A percentile compares a stretch with the other conserved stretches of the same genome.
phyloP scores from a whole-genome alignment of 2,888 invertebrate species.

The Rhopalosiphum nymphaeae region DNA sequence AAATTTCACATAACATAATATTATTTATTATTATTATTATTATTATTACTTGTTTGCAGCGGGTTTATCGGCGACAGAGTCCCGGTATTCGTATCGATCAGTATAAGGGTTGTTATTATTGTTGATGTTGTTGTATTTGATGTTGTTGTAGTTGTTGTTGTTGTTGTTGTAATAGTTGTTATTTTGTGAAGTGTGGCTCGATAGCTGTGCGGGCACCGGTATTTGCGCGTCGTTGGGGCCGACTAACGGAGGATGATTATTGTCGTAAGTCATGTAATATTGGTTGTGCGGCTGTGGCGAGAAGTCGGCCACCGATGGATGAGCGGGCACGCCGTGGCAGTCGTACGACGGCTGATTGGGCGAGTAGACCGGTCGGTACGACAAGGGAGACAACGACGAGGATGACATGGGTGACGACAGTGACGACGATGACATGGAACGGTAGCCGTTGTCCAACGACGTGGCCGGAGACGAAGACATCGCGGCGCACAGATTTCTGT shows the following conservation, averaged over 20 bases:
- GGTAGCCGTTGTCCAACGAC: not conserved
- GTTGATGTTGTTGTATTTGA: not conserved
- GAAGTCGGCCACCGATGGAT: slow-evolving; percentile 25
- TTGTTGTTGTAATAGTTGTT: slow-evolving; percentile 25
- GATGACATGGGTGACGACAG: not conserved
- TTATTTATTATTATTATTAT: not conserved
- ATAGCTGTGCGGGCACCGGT: not conserved
- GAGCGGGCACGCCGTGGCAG: slow-evolving; percentile 52
- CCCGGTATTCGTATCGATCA: not conserved
- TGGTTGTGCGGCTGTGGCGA: slow-evolving; percentile 25
- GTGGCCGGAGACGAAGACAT: slow-evolving; percentile 5
- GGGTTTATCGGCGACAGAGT: too few species aligned
- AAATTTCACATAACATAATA: not conserved
- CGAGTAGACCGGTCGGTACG: not conserved
- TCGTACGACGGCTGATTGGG: slow-evolving; percentile 7
- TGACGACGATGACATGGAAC: slow-evolving; percentile 17
- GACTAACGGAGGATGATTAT: not conserved
- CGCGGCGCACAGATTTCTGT: not conserved
- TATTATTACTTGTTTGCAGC: slow-evolving; percentile 4
- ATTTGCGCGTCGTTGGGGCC: not conserved
- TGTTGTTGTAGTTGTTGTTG: not conserved
- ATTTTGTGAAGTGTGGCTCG: not conserved
- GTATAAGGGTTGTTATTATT: not conserved
- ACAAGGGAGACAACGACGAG: not conserved
- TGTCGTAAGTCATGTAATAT: slow-evolving; percentile 14